Evolutionary conservation across 53 echinoderm and acorn worm genomes (phyloP).

Genomic region (Luidia sarsii): DNA sequence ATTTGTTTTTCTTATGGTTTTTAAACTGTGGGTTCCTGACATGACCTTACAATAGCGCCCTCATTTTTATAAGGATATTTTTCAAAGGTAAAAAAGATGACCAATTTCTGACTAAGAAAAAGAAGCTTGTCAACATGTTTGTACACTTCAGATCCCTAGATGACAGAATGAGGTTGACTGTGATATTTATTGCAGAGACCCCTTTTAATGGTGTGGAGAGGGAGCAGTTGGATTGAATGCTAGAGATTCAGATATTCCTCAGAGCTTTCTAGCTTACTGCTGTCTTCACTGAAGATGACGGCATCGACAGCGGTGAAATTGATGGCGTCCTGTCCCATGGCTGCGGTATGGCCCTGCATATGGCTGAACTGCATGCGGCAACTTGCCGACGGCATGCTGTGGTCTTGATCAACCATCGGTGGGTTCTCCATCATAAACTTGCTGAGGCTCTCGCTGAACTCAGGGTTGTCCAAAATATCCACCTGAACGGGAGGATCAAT

Average conservation of each 20-base stretch:
- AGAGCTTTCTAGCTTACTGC: not conserved
- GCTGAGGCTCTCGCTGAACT: constrained; percentile 27
- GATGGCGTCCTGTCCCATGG: not conserved
- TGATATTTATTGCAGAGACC: too few species aligned
- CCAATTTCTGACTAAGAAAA: too few species aligned
- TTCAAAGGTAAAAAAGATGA: too few species aligned
- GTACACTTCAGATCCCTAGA: too few species aligned
- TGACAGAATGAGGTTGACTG: too few species aligned
- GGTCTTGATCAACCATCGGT: not conserved
- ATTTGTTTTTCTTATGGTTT: too few species aligned
- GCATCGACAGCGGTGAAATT: constrained; percentile 28
- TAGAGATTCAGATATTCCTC: constrained; percentile 32
- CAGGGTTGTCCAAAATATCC: constrained; percentile 33
- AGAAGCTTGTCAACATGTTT: too few species aligned
- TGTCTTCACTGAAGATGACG: constrained; percentile 25
- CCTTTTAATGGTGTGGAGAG: too few species aligned
- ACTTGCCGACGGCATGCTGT: not conserved
- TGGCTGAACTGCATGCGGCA: constrained; percentile 31
- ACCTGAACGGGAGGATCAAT: not conserved
- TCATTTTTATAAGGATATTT: too few species aligned
- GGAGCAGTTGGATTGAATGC: too few species aligned
- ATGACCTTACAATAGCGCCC: too few species aligned
- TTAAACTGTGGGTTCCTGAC: too few species aligned
- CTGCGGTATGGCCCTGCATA: not conserved
- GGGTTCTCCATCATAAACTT: constrained; percentile 31